phyloP scores from a whole-genome alignment of 2,888 invertebrate genomes.

The Pheosia gnoma region DNA sequence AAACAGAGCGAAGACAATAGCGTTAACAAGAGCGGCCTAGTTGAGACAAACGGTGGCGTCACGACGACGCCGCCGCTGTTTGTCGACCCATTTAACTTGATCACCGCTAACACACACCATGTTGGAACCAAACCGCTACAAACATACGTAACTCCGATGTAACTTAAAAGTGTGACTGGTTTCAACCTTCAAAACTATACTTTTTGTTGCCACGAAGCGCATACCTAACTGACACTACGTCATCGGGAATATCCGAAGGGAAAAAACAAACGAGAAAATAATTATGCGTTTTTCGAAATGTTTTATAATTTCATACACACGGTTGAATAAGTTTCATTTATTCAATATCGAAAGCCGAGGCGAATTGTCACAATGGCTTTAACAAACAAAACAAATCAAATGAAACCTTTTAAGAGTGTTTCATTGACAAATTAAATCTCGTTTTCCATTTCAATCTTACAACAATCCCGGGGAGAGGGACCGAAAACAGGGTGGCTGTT shows the following conservation, averaged over 20 bases:
- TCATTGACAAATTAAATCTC: constrained; percentile 50
- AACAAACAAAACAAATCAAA: constrained; percentile 43
- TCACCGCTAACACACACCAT: constrained; percentile 39
- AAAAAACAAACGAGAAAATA: constrained; percentile 23
- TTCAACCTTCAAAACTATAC: constrained; percentile 1
- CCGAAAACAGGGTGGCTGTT: constrained; percentile 49
- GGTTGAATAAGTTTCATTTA: constrained; percentile 27
- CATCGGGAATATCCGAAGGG: constrained; percentile 13
- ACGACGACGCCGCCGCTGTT: constrained; percentile 59
- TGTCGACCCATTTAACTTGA: constrained; percentile 71
- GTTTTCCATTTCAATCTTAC: constrained; percentile 48
- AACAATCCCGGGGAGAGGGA: constrained; percentile 41
- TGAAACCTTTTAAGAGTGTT: constrained; percentile 39
- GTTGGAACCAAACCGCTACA: constrained; percentile 8
- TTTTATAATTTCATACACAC: constrained; percentile 32
- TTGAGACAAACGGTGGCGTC: constrained; percentile 70
- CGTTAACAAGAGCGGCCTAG: constrained; percentile 78
- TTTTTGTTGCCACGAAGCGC: constrained; percentile 3
- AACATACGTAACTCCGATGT: constrained; percentile 14
- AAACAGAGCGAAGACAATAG: constrained; percentile 69
- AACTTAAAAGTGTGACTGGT: constrained; percentile 10
- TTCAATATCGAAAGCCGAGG: constrained; percentile 28
- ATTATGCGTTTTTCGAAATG: constrained; percentile 18
- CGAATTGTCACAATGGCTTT: constrained; percentile 34
- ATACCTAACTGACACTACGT: constrained; percentile 8